These are phyloP conservation scores for Tuta absoluta DNA, from an alignment of 2,888 invertebrate species.

Conservation along the genomic window DNA sequence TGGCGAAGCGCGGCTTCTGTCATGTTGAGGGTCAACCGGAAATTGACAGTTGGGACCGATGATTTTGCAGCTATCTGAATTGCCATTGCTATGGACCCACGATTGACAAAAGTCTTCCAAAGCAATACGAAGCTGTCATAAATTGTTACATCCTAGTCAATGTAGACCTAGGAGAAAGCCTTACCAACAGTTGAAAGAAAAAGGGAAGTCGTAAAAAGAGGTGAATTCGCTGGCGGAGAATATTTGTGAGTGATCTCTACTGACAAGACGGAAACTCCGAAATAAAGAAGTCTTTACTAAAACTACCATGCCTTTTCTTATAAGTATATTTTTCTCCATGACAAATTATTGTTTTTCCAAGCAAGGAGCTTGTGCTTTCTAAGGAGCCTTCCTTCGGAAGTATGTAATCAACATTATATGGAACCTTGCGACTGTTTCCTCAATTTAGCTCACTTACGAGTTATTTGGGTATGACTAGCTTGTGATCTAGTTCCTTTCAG, in stretches of 20 bases:
- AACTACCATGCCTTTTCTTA: background rate
- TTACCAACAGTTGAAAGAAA: too few relatives aligned
- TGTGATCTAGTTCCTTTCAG: conserved; percentile 2
- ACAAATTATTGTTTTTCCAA: background rate
- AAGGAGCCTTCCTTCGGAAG: conserved; percentile 5
- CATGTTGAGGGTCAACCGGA: conserved; percentile 1
- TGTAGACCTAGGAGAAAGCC: too few relatives aligned
- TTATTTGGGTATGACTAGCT: background rate
- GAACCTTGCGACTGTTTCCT: background rate
- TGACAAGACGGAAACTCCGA: too few relatives aligned
- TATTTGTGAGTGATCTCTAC: too few relatives aligned
- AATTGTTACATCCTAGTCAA: too few relatives aligned
- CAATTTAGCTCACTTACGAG: background rate
- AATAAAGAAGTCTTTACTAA: background rate
- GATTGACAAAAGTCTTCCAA: too few relatives aligned
- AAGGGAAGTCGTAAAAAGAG: too few relatives aligned
- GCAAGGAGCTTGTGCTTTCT: too few relatives aligned
- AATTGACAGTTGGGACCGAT: background rate
- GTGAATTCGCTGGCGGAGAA: too few relatives aligned
- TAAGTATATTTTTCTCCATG: background rate
- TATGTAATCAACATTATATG: conserved; percentile 2
- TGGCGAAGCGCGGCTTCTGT: conserved; percentile 14
- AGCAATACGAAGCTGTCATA: too few relatives aligned
- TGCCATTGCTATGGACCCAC: background rate
- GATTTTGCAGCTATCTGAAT: background rate